phyloP scores from a whole-genome alignment of 1,140 invertebrate species.

The Conus betulinus region DNA sequence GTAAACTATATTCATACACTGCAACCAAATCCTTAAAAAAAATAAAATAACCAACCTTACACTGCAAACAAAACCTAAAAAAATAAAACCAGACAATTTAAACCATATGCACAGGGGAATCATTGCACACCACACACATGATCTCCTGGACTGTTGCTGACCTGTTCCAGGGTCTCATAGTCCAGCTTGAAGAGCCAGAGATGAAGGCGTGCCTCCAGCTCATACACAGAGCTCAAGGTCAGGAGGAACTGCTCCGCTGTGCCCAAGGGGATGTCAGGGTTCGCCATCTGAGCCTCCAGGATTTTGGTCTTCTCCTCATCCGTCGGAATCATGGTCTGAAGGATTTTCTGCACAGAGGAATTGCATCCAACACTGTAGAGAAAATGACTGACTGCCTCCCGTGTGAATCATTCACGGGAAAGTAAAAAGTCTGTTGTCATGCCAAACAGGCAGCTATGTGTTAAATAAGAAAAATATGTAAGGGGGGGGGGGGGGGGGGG shows the following conservation, averaged over 20 bases:
- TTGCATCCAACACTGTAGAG: neutral
- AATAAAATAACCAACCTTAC: too few species aligned
- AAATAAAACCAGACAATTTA: too few species aligned
- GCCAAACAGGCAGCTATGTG: too few species aligned
- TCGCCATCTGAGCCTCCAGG: slow-evolving; percentile 94
- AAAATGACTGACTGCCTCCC: neutral
- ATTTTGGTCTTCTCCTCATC: slow-evolving; percentile 98
- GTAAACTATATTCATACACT: too few species aligned
- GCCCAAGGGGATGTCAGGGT: slow-evolving; percentile 96
- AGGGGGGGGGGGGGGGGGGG: too few species aligned
- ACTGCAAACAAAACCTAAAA: too few species aligned
- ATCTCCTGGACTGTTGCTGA: slow-evolving; percentile 72
- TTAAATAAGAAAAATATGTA: too few species aligned
- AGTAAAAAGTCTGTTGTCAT: neutral
- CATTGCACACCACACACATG: neutral
- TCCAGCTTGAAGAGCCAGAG: slow-evolving; percentile 99
- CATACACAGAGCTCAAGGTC: slow-evolving; percentile 95
- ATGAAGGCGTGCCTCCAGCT: slow-evolving; percentile 94
- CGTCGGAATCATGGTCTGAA: slow-evolving; percentile 95
- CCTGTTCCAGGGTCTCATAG: slow-evolving; percentile 96
- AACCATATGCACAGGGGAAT: too few species aligned
- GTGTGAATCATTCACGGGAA: neutral
- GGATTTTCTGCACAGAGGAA: slow-evolving; percentile 85
- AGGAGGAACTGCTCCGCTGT: slow-evolving; percentile 98
- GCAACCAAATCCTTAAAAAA: too few species aligned